Evolutionary conservation across 2,797 vertebrate genomes (phyloP), one percentile per base, ranked within the genome.

Genomic region (Myotis myotis): DNA sequence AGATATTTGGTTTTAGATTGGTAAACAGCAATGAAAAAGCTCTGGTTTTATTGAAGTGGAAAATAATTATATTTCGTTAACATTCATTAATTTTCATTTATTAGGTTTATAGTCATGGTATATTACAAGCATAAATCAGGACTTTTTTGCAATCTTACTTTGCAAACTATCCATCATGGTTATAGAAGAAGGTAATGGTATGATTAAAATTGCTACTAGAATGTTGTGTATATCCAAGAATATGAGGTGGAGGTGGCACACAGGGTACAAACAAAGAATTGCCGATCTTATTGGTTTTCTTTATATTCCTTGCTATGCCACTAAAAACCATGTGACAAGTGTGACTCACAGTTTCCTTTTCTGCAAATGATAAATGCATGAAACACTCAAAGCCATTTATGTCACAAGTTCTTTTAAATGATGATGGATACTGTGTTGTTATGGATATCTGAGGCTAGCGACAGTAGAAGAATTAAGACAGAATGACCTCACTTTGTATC

Each of bases 21-120:
- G 13, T 25, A 96, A 38, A 91, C 2, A 88, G 20, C 78, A 94
- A 89, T 74, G 36, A 81, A 76, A 72, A 83, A 22, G 2, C 4
- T 75, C 17, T 81, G 15, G 78, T 79, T 78, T 88, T n/a, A 93
- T 57, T 64, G 47, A 83, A 82, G 17, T 74, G 33, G 9, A 82
- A 80, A 41, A 2, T 41, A 55, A 57, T 70, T 76, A 36, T 41
- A 86, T 92, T 72, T 83, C 49, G n/a, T 72, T 68, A 90, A 53
- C 2, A 57, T 11, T 20, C 41, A 78, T 47, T 92, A 64, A 57
- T 2, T 68, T 79, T 70, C 4, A 66, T 23, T 87, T 13, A 75
- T 70, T 62, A 74, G 2, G 11, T 86, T 91, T 71, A 51, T 7
- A 68, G 74, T 47, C 13, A 75, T 30, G 8, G 20, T 85, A 28